Evolutionary conservation across 2,797 vertebrate species (phyloP).

Genomic region (Fundulus diaphanus): DNA sequence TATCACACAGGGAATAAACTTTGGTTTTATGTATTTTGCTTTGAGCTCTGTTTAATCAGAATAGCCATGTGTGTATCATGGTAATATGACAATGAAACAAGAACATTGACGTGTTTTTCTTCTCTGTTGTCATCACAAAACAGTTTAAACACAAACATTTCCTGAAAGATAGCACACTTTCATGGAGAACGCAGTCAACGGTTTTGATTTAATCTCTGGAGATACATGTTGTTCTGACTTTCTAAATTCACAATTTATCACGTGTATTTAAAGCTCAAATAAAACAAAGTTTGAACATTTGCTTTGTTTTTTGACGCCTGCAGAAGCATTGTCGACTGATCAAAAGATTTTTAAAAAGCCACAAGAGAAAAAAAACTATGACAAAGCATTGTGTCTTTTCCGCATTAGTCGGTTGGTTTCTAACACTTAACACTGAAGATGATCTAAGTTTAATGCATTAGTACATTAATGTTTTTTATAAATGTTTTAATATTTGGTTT

Average conservation of each 20-base stretch:
- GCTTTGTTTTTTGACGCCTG: not conserved
- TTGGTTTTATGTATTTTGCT: conserved; percentile 44
- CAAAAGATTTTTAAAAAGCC: not conserved
- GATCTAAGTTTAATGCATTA: not conserved
- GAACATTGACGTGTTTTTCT: conserved; percentile 17
- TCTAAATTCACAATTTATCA: not conserved
- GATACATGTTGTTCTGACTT: not conserved
- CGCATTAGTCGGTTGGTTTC: not conserved
- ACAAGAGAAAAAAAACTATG: not conserved
- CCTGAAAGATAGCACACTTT: conserved; percentile 19
- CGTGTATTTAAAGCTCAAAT: not conserved
- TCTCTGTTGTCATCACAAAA: conserved; percentile 8
- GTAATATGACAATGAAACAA: conserved; percentile 28
- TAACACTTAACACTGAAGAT: not conserved
- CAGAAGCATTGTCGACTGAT: not conserved
- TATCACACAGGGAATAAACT: conserved; percentile 27
- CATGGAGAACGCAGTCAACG: not conserved
- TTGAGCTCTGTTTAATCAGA: conserved; percentile 42
- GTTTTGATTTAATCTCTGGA: not conserved
- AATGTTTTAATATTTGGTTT: not conserved
- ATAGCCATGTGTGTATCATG: conserved; percentile 39
- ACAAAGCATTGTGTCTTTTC: not conserved
- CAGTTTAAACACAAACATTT: conserved; percentile 19
- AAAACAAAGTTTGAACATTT: not conserved
- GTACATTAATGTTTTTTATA: too few relatives aligned